Percentiles rank a stretch among this genome's conserved stretches.
These are phyloP conservation scores for Aptenodytes patagonicus DNA, from an alignment of 2,113 vertebrate species.

Conservation along the genomic window DNA sequence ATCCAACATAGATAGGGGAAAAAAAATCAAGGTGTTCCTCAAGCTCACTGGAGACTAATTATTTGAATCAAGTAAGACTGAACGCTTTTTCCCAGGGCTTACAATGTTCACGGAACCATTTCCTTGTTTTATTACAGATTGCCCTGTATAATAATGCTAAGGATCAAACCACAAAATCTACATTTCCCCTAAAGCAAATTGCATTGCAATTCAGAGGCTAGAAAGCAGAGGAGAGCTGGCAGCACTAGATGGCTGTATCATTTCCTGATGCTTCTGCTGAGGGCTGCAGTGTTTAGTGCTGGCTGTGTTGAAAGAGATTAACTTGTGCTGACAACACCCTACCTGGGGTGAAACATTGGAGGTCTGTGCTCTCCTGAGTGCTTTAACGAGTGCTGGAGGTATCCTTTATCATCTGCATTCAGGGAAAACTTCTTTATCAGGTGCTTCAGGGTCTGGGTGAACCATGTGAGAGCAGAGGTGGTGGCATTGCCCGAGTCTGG, in stretches of 20 bases:
- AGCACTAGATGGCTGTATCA: not conserved
- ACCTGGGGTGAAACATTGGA: not conserved
- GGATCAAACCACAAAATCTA: not conserved
- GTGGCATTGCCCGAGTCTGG: not conserved
- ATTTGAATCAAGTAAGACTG: not conserved
- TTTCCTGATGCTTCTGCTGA: not conserved
- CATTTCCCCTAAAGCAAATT: not conserved
- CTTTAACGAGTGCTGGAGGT: not conserved
- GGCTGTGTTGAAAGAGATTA: not conserved
- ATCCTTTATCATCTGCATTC: not conserved
- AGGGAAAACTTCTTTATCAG: not conserved
- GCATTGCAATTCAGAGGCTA: not conserved
- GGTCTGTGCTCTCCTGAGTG: not conserved
- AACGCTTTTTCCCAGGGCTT: not conserved
- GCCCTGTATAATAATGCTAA: not conserved
- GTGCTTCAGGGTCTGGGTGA: not conserved
- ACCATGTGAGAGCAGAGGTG: not conserved
- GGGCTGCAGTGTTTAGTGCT: not conserved
- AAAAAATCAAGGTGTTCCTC: not conserved
- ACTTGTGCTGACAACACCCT: not conserved
- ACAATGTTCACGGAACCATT: not conserved
- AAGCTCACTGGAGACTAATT: not conserved
- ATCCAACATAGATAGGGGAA: not conserved
- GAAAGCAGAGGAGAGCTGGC: not conserved
- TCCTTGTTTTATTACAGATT: not conserved